A percentile compares a stretch with the other conserved stretches of the same genome.
phyloP scores from a whole-genome alignment of 2,888 invertebrate species.

The Rhabditoides inermis region DNA sequence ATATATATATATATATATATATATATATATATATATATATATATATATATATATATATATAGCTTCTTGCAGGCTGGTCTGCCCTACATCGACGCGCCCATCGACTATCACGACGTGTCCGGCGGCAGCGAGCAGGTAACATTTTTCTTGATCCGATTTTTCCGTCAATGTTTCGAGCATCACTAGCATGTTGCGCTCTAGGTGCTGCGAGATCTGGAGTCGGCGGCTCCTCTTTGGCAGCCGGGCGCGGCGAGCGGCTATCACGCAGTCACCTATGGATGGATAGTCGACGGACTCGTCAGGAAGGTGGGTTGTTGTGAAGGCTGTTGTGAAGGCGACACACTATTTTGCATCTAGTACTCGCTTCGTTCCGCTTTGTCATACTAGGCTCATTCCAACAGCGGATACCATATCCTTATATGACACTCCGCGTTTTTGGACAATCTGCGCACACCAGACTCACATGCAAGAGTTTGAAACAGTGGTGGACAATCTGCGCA shows the following conservation, averaged over 20 bases:
- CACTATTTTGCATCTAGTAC: neutral
- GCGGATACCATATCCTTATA: too few species aligned
- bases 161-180: too few species aligned
- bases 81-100: constrained; percentile 40
- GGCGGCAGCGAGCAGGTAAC: too few species aligned
- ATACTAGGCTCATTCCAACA: neutral
- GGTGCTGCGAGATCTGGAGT: constrained; percentile 45
- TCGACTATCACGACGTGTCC: constrained; percentile 14
- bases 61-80: constrained; percentile 53
- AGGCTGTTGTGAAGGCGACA: neutral
- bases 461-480: too few species aligned
- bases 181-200: constrained; percentile 20
- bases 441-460: too few species aligned
- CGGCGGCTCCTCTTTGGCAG: constrained; percentile 51
- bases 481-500: too few species aligned
- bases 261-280: constrained; percentile 54
- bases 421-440: too few species aligned
- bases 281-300: constrained; percentile 34
- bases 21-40: too few species aligned
- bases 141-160: too few species aligned
- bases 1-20: too few species aligned
- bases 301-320: constrained; percentile 9
- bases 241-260: constrained; percentile 52
- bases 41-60: too few species aligned
- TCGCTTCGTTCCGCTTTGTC: neutral